Evolutionary conservation across 2,113 vertebrate species (phyloP), one percentile per base, ranked within the genome.

Genomic region (Pelmatolapia mariae): DNA sequence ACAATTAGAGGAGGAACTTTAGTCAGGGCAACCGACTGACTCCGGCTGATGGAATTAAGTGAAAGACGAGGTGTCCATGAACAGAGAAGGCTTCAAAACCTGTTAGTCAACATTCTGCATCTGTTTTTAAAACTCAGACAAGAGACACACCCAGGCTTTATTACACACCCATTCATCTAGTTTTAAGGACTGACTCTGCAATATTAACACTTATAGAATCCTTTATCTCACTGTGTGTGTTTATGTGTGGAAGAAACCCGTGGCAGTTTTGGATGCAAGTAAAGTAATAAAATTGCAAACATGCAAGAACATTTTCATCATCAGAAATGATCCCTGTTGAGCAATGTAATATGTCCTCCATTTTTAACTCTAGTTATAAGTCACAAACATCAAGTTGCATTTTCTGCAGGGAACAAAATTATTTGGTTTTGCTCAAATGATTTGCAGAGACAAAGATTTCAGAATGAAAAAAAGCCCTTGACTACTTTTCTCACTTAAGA

Each of bases 381-480:
- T 40, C 63, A 40, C 0, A 68, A 73, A 73, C 22, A 45, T 26
- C 38, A 10, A 45, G 22, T 45, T 43, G 40, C 38, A 43, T 73
- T 73, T 43, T 71, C 36, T 40, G 3, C 36, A 24, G 11, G 1
- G n/a, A 71, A 71, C n/a, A 68, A 43, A 22, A 16, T 43, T 22
- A 43, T 43, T 73, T 29, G 15, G 15, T 2, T 47, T 45, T 29
- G 22, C 22, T 45, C 13, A 73, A 26, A 43, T 26, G 66, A 73
- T 18, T 3, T 3, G 1, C 38, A 73, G 38, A 16, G 11, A 4
- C 57, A 61, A 61, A 33, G 57, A 29, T 61, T 61, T 61, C 57
- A 61, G 15, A 19, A 61, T 61, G 57, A 61, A 61, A 1, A 5
- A 61, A 0, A 61, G 29, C 5, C 16, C 29, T 33, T 31, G 15